These are phyloP conservation scores for Phalacrocorax aristotelis DNA, from an alignment of 2,113 vertebrate species.

Conservation along the genomic window DNA sequence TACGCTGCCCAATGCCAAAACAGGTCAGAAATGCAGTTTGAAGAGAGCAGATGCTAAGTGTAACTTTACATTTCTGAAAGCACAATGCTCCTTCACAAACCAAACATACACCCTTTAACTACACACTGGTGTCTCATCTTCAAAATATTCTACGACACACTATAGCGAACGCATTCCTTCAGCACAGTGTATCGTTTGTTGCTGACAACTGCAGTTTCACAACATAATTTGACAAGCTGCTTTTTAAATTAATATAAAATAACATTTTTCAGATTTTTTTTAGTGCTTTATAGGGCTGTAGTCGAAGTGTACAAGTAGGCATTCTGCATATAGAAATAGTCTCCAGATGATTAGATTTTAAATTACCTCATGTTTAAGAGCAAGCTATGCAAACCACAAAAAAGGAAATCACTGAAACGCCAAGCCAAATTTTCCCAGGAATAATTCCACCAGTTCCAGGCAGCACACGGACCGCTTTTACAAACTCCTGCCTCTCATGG, in stretches of 20 bases:
- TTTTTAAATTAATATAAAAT: not conserved
- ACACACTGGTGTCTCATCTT: too few relatives aligned
- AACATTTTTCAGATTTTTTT: not conserved
- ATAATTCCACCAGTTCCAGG: not conserved
- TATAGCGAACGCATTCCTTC: not conserved
- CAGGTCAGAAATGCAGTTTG: not conserved
- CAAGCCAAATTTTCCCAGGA: not conserved
- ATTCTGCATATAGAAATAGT: not conserved
- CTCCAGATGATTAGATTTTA: not conserved
- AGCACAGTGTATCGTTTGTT: accelerated
- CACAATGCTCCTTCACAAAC: not conserved
- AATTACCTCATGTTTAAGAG: not conserved
- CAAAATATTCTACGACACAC: accelerated
- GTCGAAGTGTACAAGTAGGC: not conserved
- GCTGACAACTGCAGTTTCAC: not conserved
- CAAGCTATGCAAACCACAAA: not conserved
- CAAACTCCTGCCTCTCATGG: not conserved
- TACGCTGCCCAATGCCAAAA: not conserved
- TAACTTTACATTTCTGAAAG: not conserved
- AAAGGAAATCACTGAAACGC: not conserved
- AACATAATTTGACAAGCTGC: not conserved
- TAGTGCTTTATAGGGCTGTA: not conserved
- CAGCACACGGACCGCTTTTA: not conserved
- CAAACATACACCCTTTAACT: not conserved
- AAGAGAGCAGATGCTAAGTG: not conserved